phyloP scores from a whole-genome alignment of 2,888 invertebrate genomes.

The Nebria brevicollis region DNA sequence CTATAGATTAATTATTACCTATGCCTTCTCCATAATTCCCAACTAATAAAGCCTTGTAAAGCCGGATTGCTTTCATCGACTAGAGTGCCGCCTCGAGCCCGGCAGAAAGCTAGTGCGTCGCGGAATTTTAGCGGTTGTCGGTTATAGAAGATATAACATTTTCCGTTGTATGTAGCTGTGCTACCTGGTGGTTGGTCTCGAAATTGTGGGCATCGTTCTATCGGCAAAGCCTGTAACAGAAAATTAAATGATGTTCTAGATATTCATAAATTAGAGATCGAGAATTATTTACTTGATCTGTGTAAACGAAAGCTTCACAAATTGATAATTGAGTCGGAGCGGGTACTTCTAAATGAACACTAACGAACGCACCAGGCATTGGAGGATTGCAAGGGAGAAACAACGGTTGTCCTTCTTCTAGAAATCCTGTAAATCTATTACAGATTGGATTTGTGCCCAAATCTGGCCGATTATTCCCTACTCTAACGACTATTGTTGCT shows the following conservation, averaged over 20 bases:
- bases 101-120: slow-evolving; percentile 83
- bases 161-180: slow-evolving; percentile 93
- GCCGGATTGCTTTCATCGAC: slow-evolving; percentile 95
- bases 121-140: slow-evolving; percentile 83
- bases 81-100: slow-evolving; percentile 77
- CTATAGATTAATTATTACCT: slow-evolving; percentile 58
- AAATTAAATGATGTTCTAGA: neutral
- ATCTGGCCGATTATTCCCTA: slow-evolving; percentile 93
- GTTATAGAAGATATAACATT: slow-evolving; percentile 94
- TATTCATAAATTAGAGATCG: too few species aligned
- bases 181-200: slow-evolving; percentile 93
- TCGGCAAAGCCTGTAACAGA: slow-evolving; percentile 77
- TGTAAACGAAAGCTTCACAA: slow-evolving; percentile 94
- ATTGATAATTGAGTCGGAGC: slow-evolving; percentile 82
- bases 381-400: slow-evolving; percentile 94
- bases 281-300: slow-evolving; percentile 73
- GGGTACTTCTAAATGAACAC: slow-evolving; percentile 86
- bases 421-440: slow-evolving; percentile 85
- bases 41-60: slow-evolving; percentile 91
- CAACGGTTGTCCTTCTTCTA: slow-evolving; percentile 90
- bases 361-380: slow-evolving; percentile 95
- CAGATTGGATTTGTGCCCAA: slow-evolving; percentile 91
- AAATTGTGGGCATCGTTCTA: slow-evolving; percentile 92
- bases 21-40: slow-evolving; percentile 93
- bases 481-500: slow-evolving; percentile 87